phyloP scores from a whole-genome alignment of 2,888 invertebrate genomes.

The Gymnosoma rotundatum region DNA sequence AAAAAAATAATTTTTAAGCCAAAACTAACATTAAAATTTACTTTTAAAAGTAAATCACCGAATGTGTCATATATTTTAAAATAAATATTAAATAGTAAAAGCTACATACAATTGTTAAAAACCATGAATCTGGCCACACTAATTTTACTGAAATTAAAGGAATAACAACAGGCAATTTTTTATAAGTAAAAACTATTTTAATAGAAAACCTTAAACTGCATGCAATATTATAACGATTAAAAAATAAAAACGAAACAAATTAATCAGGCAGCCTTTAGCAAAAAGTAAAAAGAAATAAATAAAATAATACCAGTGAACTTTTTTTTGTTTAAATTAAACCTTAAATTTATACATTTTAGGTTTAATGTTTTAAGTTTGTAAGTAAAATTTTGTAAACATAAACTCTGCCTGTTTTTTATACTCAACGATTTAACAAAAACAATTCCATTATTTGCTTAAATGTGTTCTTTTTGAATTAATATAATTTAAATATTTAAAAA shows the following conservation, averaged over 20 bases:
- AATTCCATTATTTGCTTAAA: conserved; percentile 70
- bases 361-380: conserved; percentile 27
- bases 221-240: conserved; percentile 25
- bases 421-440: conserved; percentile 59
- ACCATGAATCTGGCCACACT: conserved; percentile 53
- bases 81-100: conserved; percentile 54
- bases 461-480: conserved; percentile 73
- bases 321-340: conserved; percentile 25
- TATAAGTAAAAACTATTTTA: conserved; percentile 16
- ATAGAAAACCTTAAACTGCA: conserved; percentile 30
- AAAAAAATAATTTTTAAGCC: conserved; percentile 69
- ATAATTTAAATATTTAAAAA: conserved; percentile 68
- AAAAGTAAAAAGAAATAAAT: conserved; percentile 1
- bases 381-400: conserved; percentile 25
- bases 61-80: conserved; percentile 70
- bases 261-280: conserved; percentile 43
- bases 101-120: neutral
- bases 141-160: conserved; percentile 22
- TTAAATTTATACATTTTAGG: conserved; percentile 37
- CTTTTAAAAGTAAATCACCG: conserved; percentile 51
- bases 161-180: conserved; percentile 26
- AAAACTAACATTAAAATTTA: conserved; percentile 66
- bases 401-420: conserved; percentile 67
- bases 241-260: conserved; percentile 17
- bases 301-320: conserved; percentile 42